These are phyloP conservation scores for Calonectris borealis DNA, from an alignment of 2,113 vertebrate genomes.

Conservation along the genomic window DNA sequence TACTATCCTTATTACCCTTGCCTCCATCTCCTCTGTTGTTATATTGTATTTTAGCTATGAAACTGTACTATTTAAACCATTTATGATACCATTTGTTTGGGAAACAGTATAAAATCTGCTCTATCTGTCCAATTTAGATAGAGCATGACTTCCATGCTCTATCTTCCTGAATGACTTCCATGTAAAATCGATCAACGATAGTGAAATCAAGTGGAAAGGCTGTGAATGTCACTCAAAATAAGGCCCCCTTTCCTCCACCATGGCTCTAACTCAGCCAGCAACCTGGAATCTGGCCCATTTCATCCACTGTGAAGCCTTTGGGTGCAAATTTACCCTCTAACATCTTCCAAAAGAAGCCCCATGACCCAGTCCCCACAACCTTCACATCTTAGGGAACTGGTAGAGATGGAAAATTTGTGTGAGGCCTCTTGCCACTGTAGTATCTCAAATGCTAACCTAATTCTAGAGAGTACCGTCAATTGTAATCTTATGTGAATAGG, in stretches of 20 bases:
- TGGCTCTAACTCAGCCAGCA: neutral
- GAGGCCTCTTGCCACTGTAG: neutral
- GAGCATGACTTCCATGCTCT: too few relatives aligned
- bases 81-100: neutral
- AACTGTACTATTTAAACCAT: neutral
- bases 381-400: neutral
- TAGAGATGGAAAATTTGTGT: neutral
- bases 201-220: neutral
- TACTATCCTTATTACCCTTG: neutral
- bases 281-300: neutral
- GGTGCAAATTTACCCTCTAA: neutral
- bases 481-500: neutral
- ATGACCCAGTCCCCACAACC: neutral
- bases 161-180: neutral
- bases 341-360: neutral
- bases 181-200: neutral
- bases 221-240: neutral
- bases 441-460: neutral
- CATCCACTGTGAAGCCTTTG: neutral
- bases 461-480: neutral
- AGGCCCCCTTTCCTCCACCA: neutral
- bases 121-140: neutral
- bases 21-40: neutral
- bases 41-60: neutral
- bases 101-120: conserved; percentile 20